Conservation (phyloP, 2,888 invertebrate species). For the Agrochola macilenta region DNA sequence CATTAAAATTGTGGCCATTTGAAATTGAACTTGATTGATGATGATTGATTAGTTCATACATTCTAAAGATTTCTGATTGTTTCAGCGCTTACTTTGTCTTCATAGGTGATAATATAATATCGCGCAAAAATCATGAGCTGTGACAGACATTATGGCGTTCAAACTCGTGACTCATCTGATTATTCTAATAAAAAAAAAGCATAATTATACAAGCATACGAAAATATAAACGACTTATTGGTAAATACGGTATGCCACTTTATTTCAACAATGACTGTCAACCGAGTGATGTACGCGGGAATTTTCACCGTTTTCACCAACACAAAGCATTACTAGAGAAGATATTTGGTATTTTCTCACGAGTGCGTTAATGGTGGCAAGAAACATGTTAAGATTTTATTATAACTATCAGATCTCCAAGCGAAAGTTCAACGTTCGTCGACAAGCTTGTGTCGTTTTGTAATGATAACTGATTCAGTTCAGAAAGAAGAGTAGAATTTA, state of each 20-base stretch:
- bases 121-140: not conserved
- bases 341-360: constrained; percentile 49
- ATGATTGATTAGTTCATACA: constrained; percentile 27
- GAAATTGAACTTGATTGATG: constrained; percentile 60
- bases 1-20: constrained; percentile 41
- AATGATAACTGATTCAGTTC: not conserved
- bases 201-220: not conserved
- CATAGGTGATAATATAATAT: not conserved
- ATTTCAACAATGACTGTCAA: constrained; percentile 32
- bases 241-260: constrained; percentile 1
- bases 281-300: constrained; percentile 21
- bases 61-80: constrained; percentile 30
- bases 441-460: constrained; percentile 1
- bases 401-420: not conserved
- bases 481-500: not conserved
- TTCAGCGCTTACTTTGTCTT: not conserved
- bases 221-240: not conserved
- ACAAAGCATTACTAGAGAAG: constrained; percentile 35
- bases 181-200: not conserved
- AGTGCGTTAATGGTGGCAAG: not conserved
- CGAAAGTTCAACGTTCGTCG: constrained; percentile 16
- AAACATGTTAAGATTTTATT: constrained; percentile 1
- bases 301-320: constrained; percentile 33
- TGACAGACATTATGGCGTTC: not conserved
- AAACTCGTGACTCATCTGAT: not conserved